These are phyloP conservation scores for Camponotus fellah DNA, from an alignment of 2,888 invertebrate genomes.

Conservation along the genomic window DNA sequence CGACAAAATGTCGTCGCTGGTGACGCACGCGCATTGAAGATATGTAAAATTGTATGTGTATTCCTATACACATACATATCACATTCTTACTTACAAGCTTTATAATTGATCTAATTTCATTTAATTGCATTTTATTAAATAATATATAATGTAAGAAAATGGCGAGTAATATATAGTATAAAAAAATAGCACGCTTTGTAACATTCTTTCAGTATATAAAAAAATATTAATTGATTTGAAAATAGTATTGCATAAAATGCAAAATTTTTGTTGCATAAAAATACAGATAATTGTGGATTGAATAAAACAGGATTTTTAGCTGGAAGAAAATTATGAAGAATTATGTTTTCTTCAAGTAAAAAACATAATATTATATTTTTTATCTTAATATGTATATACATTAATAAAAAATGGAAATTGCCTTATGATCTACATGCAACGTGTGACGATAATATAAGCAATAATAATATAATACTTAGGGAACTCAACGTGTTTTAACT, in stretches of 20 bases:
- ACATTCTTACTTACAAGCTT: too few species aligned
- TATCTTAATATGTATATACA: conserved; percentile 73
- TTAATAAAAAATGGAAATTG: conserved; percentile 69
- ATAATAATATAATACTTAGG: conserved; percentile 65
- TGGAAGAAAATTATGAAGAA: background rate
- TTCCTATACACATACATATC: too few species aligned
- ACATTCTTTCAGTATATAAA: background rate
- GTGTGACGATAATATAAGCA: conserved; percentile 58
- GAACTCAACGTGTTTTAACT: conserved; percentile 43
- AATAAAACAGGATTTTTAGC: background rate
- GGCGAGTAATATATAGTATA: background rate
- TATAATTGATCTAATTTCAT: too few species aligned
- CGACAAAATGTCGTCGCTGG: too few species aligned
- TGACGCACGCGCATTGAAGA: background rate
- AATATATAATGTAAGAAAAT: background rate
- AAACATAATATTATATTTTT: conserved; percentile 77
- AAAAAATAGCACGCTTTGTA: background rate
- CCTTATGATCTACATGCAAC: conserved; percentile 67
- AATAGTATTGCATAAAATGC: background rate
- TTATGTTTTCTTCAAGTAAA: conserved; percentile 67
- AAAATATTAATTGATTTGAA: background rate
- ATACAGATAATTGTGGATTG: background rate
- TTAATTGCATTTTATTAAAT: background rate
- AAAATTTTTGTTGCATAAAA: background rate
- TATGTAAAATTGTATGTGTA: background rate